Conservation (phyloP, 2,888 invertebrate genomes). For the Cosmopolites sordidus region DNA sequence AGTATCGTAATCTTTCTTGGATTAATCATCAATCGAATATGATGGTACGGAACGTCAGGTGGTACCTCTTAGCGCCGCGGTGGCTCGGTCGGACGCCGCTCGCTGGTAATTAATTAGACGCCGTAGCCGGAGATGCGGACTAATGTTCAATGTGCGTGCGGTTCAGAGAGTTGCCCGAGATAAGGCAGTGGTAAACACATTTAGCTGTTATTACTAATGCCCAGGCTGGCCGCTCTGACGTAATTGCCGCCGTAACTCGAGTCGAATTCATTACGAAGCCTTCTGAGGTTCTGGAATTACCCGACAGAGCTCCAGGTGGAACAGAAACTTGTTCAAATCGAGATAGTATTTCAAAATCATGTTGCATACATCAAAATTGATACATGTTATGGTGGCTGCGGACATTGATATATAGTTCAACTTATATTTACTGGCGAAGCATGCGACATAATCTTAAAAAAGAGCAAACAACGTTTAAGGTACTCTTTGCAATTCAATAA, state of each 20-base stretch:
- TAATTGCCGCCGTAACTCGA: slow-evolving; percentile 31
- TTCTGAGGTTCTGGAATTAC: slow-evolving; percentile 2
- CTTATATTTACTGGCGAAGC: too few relatives aligned
- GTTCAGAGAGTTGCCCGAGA: slow-evolving; percentile 21
- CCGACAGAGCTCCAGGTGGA: not conserved
- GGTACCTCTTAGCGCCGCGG: slow-evolving; percentile 11
- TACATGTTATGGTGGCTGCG: too few relatives aligned
- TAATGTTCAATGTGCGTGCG: slow-evolving; percentile 22
- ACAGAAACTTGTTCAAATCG: too few relatives aligned
- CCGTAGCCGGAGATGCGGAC: slow-evolving; percentile 14
- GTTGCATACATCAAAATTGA: too few relatives aligned
- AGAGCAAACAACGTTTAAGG: too few relatives aligned
- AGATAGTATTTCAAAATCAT: too few relatives aligned
- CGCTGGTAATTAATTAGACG: slow-evolving; percentile 22
- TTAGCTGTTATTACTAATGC: slow-evolving; percentile 36
- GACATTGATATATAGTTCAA: too few relatives aligned
- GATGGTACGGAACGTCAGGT: slow-evolving; percentile 18
- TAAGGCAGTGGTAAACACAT: slow-evolving; percentile 36
- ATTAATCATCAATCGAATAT: slow-evolving; percentile 10
- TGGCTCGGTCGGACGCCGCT: slow-evolving; percentile 12
- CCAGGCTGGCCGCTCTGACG: slow-evolving; percentile 32
- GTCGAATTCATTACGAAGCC: slow-evolving; percentile 28
- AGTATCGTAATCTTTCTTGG: not conserved
- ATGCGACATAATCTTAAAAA: too few relatives aligned
- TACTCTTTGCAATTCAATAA: too few relatives aligned